Evolutionary conservation across 2,113 vertebrate species (phyloP), one percentile per base, ranked within the genome.

Genomic region (Channa argus): DNA sequence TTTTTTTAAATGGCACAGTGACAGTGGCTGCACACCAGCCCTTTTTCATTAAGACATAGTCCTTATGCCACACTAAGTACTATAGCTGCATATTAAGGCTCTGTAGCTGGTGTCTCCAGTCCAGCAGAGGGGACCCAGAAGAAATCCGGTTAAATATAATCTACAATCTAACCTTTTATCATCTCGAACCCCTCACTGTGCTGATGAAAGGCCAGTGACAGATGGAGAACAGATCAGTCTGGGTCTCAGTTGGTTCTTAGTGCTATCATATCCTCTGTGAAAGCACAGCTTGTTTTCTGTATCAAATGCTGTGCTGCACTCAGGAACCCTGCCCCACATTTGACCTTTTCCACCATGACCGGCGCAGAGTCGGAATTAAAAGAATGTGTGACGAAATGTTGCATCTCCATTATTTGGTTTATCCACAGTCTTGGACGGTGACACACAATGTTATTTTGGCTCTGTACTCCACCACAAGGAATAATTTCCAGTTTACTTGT

Each of bases 261-360:
- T n/a, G 11, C 53, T 41, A 50, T 63, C 39, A 63, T 59, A 9
- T 65, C 44, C 44, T 50, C 53, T 59, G 63, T 54, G 61, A 68
- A 43, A 72, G 69, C 64, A 63, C 54, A 73, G 52, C 52, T 69
- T 36, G 36, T 59, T 66, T 69, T 75, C 60, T 76, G 52, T 49
- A 73, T 80, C 71, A 58, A 6, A 37, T 71, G 49, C 44, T 54
- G 39, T 0, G 2, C 68, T 63, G 58, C 38, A 43, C 61, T 71
- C 65, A 46, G 8, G 41, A 55, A 49, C 74, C 65, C 36, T n/a
- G 3, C 0, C 6, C 41, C n/a, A 14, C n/a, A 1, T 4, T 1
- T 52, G 59, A 70, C 64, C 64, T 24, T 44, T 45, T 82, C 62
- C 39, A 34, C 36, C n/a, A 0, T 2, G 1, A 13, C 60, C 53